A percentile compares a stretch with the other conserved stretches of the same genome.
Evolutionary conservation across 2,797 vertebrate species (phyloP).

Genomic region (Varecia variegata): DNA sequence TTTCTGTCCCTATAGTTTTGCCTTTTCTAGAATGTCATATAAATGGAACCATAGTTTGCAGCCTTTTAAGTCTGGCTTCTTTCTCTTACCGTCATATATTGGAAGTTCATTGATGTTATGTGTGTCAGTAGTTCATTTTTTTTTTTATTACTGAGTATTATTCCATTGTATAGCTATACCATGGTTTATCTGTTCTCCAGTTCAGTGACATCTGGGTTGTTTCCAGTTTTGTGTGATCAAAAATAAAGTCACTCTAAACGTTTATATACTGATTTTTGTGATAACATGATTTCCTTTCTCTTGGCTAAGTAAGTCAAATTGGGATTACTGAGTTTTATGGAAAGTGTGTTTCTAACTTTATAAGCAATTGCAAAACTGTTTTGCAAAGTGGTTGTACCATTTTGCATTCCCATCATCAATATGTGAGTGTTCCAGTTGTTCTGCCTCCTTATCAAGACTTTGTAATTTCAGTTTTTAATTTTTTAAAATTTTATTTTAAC

Average conservation of each 20-base stretch:
- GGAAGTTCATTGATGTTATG: neutral
- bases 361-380: neutral
- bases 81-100: neutral
- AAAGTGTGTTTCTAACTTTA: neutral
- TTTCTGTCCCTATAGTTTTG: neutral
- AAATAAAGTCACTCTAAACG: neutral
- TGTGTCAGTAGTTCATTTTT: neutral
- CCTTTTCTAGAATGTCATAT: neutral
- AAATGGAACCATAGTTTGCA: neutral
- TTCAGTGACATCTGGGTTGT: neutral
- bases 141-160: neutral
- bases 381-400: neutral
- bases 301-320: neutral
- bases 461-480: neutral
- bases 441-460: neutral
- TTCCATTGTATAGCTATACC: neutral
- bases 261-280: neutral
- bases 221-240: neutral
- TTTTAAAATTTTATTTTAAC: neutral
- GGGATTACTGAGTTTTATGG: neutral
- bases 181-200: neutral
- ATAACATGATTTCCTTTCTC: neutral
- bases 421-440: neutral
- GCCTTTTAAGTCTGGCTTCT: neutral
- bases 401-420: neutral